Base-by-base conservation (phyloP, 2,113 vertebrate genomes). In the Datnioides undecimradiatus region DNA sequence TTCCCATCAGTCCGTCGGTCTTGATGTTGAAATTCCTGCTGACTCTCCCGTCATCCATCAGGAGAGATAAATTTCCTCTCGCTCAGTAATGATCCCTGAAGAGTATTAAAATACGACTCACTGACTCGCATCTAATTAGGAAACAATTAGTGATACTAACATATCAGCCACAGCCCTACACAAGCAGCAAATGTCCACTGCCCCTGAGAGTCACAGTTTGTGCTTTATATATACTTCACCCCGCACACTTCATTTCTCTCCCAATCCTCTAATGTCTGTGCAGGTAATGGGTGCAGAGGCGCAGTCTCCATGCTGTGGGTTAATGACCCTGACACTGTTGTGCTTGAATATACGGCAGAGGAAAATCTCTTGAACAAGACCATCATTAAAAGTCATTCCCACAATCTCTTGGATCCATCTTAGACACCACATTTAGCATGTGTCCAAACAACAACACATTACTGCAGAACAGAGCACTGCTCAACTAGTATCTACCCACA, bases 141-240 rank as follows among this genome's bases (percentile, higher is more conserved):
- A 92, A 87, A 93, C 90, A 94, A 94, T 93, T 94, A 92, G 91
- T 51, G 77, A 90, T 89, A 91, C 93, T 91, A 91, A 86, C 88
- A 91, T 79, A 91, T 91, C 82, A 86, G 76, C 85, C 73, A 21
- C 59, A 70, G 87, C 72, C 76, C 76, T 74, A 81, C 76, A 83
- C 68, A 65, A 80, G 76, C 79, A 72, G 78, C 67, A 68, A 89
- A 78, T 76, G 82, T 40, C 82, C 84, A 72, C 83, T 59, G 84
- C 72, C 82, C 73, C 64, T 13, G 80, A 74, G 85, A 81, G 87
- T 79, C 80, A 84, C 82, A 84, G 73, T 88, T 86, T 83, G 82
- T 80, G 84, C 73, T 75, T 79, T 68, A 66, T 65, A 78, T 80
- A 80, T 73, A 86, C 85, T 72, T 80, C 73, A 55, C 46, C 25